A percentile compares a stretch with the other conserved stretches of the same genome.
Conservation (phyloP, 2,888 invertebrate species). For the Lathronympha strigana region DNA sequence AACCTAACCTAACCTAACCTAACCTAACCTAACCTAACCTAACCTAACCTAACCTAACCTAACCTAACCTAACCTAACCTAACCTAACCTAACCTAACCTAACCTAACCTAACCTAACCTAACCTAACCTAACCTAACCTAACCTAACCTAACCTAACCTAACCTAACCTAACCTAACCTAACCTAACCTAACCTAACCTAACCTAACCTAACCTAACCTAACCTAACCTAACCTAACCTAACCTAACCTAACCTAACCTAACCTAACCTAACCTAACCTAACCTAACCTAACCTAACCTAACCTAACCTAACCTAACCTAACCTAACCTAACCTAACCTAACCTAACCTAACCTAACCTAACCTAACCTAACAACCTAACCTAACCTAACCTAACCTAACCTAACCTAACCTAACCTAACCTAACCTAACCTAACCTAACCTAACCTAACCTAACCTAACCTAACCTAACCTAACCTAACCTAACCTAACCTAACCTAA, state of each 20-base stretch:
- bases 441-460: slow-evolving; percentile 35
- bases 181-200: slow-evolving; percentile 43
- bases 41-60: background rate
- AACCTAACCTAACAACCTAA: slow-evolving; percentile 36
- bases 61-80: too few species aligned
- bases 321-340: slow-evolving; percentile 38
- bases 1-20: too few species aligned
- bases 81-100: slow-evolving; percentile 35
- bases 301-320: slow-evolving; percentile 32
- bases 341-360: slow-evolving; percentile 39
- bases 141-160: slow-evolving; percentile 41
- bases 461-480: slow-evolving; percentile 39
- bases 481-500: slow-evolving; percentile 41
- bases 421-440: slow-evolving; percentile 35
- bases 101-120: slow-evolving; percentile 41
- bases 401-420: slow-evolving; percentile 35
- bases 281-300: slow-evolving; percentile 31
- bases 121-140: slow-evolving; percentile 41
- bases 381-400: slow-evolving; percentile 39
- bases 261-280: slow-evolving; percentile 18
- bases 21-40: slow-evolving; percentile 32
- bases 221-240: slow-evolving; percentile 31
- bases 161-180: slow-evolving; percentile 39
- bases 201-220: slow-evolving; percentile 33
- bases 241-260: slow-evolving; percentile 19